A percentile compares a stretch with the other conserved stretches of the same genome.
phyloP scores from a whole-genome alignment of 2,888 invertebrate genomes.

The Agelastica alni region DNA sequence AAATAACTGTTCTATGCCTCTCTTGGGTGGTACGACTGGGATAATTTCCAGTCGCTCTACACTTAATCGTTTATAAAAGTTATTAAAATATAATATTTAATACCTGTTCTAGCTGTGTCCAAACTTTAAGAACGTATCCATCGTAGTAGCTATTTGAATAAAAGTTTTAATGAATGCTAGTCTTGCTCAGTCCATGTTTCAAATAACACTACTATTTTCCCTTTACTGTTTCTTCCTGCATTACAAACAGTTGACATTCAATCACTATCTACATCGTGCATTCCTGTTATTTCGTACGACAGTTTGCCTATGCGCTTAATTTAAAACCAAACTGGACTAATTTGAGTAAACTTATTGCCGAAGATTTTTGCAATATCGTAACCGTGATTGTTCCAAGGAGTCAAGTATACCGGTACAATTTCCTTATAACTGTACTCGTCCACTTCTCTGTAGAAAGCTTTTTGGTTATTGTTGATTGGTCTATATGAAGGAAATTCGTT shows the following conservation, averaged over 20 bases:
- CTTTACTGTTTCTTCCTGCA: conserved; percentile 59
- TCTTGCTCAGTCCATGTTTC: conserved; percentile 83
- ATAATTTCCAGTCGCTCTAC: conserved; percentile 66
- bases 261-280: conserved; percentile 82
- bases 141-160: conserved; percentile 69
- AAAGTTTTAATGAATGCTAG: conserved; percentile 73
- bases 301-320: conserved; percentile 67
- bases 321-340: conserved; percentile 96
- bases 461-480: conserved; percentile 78
- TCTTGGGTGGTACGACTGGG: conserved; percentile 80
- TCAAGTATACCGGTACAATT: conserved; percentile 86
- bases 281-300: conserved; percentile 69
- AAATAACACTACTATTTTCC: conserved; percentile 81
- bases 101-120: conserved; percentile 79
- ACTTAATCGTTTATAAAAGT: conserved; percentile 70
- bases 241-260: conserved; percentile 79
- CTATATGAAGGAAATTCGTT: conserved; percentile 67
- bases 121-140: conserved; percentile 89
- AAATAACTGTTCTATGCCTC: conserved; percentile 72
- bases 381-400: conserved; percentile 97
- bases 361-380: conserved; percentile 91
- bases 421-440: conserved; percentile 69
- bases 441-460: conserved; percentile 74
- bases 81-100: no score
- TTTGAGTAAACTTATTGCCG: conserved; percentile 84